Evolutionary conservation across 1,140 invertebrate species (phyloP).

Genomic region (Homarus americanus): DNA sequence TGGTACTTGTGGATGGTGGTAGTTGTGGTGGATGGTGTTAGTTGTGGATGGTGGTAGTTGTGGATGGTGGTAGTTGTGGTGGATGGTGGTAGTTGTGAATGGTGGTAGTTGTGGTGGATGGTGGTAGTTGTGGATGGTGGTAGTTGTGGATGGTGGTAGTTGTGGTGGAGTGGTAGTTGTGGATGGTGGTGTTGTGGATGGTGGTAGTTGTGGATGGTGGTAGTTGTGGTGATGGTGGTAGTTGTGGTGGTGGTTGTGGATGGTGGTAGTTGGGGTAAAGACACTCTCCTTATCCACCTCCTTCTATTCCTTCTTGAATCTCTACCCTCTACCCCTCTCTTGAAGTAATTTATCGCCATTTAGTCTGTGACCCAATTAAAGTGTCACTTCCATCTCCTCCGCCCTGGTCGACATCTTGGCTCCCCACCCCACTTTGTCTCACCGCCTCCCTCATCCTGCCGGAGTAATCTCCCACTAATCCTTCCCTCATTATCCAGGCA

Average conservation of each 20-base stretch:
- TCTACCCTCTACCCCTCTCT: not conserved
- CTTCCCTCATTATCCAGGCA: no score
- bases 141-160: no score
- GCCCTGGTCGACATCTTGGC: not conserved
- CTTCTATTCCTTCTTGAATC: not conserved
- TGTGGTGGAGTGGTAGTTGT: no score
- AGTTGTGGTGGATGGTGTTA: not conserved
- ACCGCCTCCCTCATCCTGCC: not conserved
- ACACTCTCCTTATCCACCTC: not conserved
- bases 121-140: no score
- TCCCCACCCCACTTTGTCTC: not conserved
- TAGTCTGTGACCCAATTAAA: constrained; percentile 9
- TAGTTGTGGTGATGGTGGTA: not conserved
- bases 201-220: not conserved
- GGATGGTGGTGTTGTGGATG: no score
- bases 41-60: not conserved
- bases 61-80: not conserved
- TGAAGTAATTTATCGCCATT: constrained; percentile 12
- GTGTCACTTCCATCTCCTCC: not conserved
- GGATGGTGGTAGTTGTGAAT: not conserved
- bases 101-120: not conserved
- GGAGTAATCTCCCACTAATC: not conserved
- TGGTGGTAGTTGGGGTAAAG: not conserved
- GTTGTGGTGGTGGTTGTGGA: not conserved
- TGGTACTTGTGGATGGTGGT: not conserved